phyloP scores from a whole-genome alignment of 2,113 vertebrate species.

The Xiphophorus couchianus region DNA sequence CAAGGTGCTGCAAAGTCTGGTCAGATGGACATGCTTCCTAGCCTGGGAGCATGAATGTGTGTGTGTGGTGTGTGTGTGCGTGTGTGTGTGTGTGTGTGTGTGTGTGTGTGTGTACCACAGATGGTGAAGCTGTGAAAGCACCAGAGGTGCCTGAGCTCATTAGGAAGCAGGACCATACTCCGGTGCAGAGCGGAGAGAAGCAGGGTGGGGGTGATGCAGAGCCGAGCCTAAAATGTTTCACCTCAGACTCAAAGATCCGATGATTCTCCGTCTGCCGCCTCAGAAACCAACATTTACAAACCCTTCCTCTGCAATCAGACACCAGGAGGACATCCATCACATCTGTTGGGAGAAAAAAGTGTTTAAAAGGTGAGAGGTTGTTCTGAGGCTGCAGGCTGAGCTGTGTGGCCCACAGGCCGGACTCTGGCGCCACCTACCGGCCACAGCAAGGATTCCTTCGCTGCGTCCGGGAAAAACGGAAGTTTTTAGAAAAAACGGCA shows the following conservation, averaged over 20 bases:
- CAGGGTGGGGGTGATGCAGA: conserved; percentile 21
- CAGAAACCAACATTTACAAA: conserved; percentile 1
- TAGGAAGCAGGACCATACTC: conserved; percentile 78
- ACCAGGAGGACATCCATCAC: background rate
- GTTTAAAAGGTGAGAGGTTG: conserved; percentile 19
- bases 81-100: background rate
- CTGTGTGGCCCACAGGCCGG: background rate
- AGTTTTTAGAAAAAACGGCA: background rate
- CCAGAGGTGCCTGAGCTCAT: conserved; percentile 75
- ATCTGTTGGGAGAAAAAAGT: conserved; percentile 10
- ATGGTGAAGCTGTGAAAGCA: conserved; percentile 59
- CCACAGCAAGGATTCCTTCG: background rate
- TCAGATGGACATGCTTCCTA: background rate
- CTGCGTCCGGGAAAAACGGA: background rate
- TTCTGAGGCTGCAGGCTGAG: conserved; percentile 15
- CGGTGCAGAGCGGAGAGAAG: conserved; percentile 69
- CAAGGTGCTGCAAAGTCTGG: background rate
- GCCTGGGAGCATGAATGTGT: background rate
- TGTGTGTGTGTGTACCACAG: conserved; percentile 43
- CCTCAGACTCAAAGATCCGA: conserved; percentile 35
- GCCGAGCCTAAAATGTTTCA: conserved; percentile 34
- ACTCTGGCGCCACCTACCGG: conserved; percentile 68
- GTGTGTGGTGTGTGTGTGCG: no score
- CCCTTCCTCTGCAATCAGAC: conserved; percentile 6
- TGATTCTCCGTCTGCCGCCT: background rate